A percentile compares a stretch with the other conserved stretches of the same genome.
phyloP scores from a whole-genome alignment of 2,113 vertebrate species.

The Plecturocebus donacophilus region DNA sequence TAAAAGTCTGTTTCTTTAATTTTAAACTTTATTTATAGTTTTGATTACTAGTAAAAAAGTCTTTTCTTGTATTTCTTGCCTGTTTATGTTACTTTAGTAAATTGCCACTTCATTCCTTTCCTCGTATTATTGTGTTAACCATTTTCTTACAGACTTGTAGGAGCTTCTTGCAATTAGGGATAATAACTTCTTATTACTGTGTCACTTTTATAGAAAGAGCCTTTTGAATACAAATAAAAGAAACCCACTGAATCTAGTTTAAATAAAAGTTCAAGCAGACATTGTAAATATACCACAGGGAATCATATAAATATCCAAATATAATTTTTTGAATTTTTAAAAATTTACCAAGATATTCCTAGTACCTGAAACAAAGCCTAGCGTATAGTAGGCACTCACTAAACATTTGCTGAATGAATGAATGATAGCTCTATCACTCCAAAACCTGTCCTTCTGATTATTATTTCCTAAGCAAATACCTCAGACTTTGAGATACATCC shows the following conservation, averaged over 20 bases:
- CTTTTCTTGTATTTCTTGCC: background rate
- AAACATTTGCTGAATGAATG: background rate
- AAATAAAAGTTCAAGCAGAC: background rate
- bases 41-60: background rate
- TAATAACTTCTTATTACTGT: background rate
- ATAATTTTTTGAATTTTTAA: background rate
- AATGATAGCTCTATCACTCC: background rate
- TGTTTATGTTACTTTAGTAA: background rate
- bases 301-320: background rate
- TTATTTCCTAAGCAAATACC: background rate
- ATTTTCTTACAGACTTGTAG: constrained; percentile 36
- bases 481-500: background rate
- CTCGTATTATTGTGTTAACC: background rate
- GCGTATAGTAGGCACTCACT: background rate
- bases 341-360: background rate
- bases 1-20: background rate
- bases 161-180: background rate
- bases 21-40: constrained; percentile 6
- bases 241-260: background rate
- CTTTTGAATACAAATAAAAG: background rate
- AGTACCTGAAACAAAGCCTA: background rate
- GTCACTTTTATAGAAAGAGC: background rate
- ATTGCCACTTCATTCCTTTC: background rate
- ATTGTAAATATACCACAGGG: background rate
- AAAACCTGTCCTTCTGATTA: constrained; percentile 1